Base-by-base conservation (phyloP, 1,140 invertebrate species). In the Teleogryllus occipitalis region DNA sequence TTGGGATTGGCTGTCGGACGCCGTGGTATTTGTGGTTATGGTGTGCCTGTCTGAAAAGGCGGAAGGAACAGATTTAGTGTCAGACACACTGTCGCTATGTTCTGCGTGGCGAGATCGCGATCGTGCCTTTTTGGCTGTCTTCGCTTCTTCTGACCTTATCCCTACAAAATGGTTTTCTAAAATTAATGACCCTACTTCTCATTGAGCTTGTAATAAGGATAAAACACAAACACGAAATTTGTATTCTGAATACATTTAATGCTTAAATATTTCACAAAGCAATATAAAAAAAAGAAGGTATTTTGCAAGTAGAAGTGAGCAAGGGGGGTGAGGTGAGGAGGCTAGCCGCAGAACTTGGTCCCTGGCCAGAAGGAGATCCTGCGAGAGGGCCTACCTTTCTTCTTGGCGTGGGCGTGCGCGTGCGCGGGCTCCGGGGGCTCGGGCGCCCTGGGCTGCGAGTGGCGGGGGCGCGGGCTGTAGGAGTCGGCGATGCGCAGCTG, bases 311-410 rank as follows among this genome's bases (percentile, higher is more conserved):
- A 14, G 54, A 14, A 65, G 10, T 65, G 54, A 65, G 18, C 18
- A 10, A 65, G 18, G 18, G 54, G 10, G 54, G 18, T 39, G 27
- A 39, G 27, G 27, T 39, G 27, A 39, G 27, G 27, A 39, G 54
- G 10, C 18, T 65, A 65, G 54, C 54, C 18, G 54, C 18, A 65
- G 83, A 88, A 87, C 86, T 92, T 92, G 79, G 91, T 92, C 82
- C 91, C 91, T 83, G 91, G 91, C 85, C 90, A 92, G 89, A 93
- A 92, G 83, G 90, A 90, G 83, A 93, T 92, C 87, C 91, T 91
- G 87, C 90, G 88, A 83, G 87, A 88, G 79, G 86, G 85, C 91
- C 89, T 93, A 92, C 91, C 91, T 92, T 91, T 91, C 84, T 87
- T 88, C 85, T 86, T 87, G 27, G 85, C 46, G 75, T n/a, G 47